phyloP scores from a whole-genome alignment of 2,888 invertebrate genomes.

The Chirona hameri region DNA sequence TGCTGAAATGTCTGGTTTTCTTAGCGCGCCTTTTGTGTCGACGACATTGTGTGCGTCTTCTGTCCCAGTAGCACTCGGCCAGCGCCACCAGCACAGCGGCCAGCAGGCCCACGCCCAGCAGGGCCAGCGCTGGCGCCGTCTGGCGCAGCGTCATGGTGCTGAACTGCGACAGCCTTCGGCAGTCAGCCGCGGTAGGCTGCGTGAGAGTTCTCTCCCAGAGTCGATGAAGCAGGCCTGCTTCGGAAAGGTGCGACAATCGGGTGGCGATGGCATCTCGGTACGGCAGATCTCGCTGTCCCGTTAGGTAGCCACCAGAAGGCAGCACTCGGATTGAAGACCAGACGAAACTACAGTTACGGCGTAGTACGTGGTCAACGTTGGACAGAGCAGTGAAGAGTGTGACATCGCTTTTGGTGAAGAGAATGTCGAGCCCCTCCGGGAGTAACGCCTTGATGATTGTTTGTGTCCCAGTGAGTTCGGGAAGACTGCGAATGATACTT shows the following conservation, averaged over 20 bases:
- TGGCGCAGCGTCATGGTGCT: background rate
- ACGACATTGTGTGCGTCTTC: no score
- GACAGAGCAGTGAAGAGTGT: background rate
- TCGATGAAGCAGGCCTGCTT: background rate
- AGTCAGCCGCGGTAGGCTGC: background rate
- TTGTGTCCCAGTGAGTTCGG: background rate
- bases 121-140: background rate
- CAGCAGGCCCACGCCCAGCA: background rate
- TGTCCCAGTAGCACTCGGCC: no score
- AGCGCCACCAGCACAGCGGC: background rate
- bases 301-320: background rate
- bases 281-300: background rate
- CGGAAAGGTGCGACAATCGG: background rate
- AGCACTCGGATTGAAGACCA: background rate
- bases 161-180: background rate
- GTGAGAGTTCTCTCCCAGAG: background rate
- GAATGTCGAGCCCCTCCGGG: background rate
- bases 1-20: no score
- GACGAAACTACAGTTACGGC: background rate
- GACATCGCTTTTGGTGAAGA: background rate
- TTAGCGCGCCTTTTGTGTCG: no score
- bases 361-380: background rate
- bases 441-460: background rate
- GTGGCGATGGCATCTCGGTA: background rate
- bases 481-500: background rate